phyloP scores from a whole-genome alignment of 2,888 invertebrate genomes.

The Myopa tessellatipennis region DNA sequence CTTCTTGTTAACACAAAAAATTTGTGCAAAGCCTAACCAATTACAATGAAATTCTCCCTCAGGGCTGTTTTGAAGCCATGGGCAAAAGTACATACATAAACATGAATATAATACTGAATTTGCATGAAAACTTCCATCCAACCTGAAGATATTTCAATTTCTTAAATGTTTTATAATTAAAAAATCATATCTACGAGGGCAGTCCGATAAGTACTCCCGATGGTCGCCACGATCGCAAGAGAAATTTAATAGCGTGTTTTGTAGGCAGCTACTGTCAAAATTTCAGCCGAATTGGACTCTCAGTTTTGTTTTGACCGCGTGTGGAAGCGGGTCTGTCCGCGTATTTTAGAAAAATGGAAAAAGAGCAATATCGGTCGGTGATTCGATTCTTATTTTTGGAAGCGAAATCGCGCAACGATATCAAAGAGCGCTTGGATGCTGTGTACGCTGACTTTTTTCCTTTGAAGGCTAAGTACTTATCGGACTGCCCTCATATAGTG shows the following conservation, averaged over 20 bases:
- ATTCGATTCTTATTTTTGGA: slow-evolving; percentile 1
- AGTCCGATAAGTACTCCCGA: neutral
- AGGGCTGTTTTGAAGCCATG: no score
- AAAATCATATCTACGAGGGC: neutral
- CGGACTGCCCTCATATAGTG: no score
- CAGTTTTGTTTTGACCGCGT: neutral
- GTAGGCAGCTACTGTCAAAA: neutral
- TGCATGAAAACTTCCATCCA: no score
- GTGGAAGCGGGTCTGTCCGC: neutral
- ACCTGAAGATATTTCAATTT: no score
- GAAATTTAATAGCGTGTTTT: neutral
- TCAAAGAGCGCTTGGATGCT: slow-evolving; percentile 10
- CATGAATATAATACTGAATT: no score
- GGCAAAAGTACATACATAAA: no score
- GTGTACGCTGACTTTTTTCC: slow-evolving; percentile 8
- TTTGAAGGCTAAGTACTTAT: neutral
- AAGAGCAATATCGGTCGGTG: neutral
- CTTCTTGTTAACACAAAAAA: no score
- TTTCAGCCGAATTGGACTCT: neutral
- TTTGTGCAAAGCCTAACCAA: no score
- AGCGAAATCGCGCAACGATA: slow-evolving; percentile 29
- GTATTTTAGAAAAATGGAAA: slow-evolving; percentile 1
- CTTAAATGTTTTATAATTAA: no score
- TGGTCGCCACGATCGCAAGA: neutral
- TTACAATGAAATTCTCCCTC: no score